Conservation (phyloP, 2,113 vertebrate species). For the Trinectes maculatus region DNA sequence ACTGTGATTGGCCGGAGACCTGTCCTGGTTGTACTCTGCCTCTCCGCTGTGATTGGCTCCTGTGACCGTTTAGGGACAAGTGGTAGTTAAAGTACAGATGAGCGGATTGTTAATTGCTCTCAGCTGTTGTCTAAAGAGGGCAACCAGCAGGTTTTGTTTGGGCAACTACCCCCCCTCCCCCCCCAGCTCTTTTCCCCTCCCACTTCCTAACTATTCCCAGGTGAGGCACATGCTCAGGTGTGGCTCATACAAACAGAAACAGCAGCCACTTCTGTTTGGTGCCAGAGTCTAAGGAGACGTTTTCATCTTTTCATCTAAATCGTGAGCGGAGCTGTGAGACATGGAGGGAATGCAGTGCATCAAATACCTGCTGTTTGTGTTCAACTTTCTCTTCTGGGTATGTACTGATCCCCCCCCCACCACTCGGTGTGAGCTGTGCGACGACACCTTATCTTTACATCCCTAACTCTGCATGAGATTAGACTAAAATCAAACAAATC, state of each 20-base stretch:
- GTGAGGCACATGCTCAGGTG: constrained; percentile 50
- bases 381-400: constrained; percentile 95
- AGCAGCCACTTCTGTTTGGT: neutral
- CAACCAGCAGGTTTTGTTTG: too few species aligned
- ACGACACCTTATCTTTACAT: too few species aligned
- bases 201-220: constrained; percentile 28
- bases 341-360: constrained; percentile 86
- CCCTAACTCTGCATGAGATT: too few species aligned
- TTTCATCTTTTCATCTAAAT: constrained; percentile 51
- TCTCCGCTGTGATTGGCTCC: too few species aligned
- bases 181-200: neutral
- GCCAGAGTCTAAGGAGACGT: neutral
- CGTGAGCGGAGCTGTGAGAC: constrained; percentile 30
- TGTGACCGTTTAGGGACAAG: too few species aligned
- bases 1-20: too few species aligned
- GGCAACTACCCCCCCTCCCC: neutral
- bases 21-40: too few species aligned
- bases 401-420: too few species aligned
- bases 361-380: constrained; percentile 89
- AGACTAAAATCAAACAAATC: too few species aligned
- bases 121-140: neutral
- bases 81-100: too few species aligned
- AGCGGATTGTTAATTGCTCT: neutral
- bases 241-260: constrained; percentile 4
- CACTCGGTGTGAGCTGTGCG: too few species aligned